Base-by-base conservation (phyloP, 2,888 invertebrate species). In the Epinotia brunnichana region DNA sequence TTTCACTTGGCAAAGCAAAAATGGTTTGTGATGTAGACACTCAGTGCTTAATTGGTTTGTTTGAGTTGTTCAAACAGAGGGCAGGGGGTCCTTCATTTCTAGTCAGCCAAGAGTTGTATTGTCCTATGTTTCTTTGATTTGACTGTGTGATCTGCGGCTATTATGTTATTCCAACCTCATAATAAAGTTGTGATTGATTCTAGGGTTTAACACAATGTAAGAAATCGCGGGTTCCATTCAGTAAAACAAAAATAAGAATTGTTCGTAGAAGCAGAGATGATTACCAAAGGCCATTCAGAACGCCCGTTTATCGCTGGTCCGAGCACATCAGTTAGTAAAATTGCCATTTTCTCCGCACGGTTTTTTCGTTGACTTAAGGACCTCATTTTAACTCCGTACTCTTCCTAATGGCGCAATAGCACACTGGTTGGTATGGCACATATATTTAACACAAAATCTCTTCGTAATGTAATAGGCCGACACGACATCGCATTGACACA, bases 1-100 rank as follows among this genome's bases (percentile, higher is more conserved):
- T 35, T 35, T 13, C 3, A n/a, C 11, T 21, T 21, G 17, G 35
- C 59, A 35, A 17, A 13, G 17, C 13, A 60, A 39, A 60, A 15
- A 48, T 15, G 15, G 1, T 48, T 15, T 48, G 0, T n/a, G 15
- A 24, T 24, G 61, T 48, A n/a, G 17, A 35, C n/a, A 61, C 24
- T 48, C 24, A 21, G 61, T 44, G 10, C 24, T 41, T 15, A 60
- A 60, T 39, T 60, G 61, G 44, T 44, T 61, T 61, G 61, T 44
- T 44, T 59, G 39, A 17, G 17, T 59, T 21, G 44, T 24, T 24
- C 44, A 61, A 44, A 61, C 21, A 39, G 41, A 41, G 41, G 21
- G 19, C 61, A 44, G 21, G 9, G 61, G 61, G 21, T 61, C 15
- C 61, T 61, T 44, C 44, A 15, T 15, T 41, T 19, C 19, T 15